A percentile compares a stretch with the other conserved stretches of the same genome.
Evolutionary conservation across 2,888 invertebrate species (phyloP).

Genomic region (Cancer borealis): DNA sequence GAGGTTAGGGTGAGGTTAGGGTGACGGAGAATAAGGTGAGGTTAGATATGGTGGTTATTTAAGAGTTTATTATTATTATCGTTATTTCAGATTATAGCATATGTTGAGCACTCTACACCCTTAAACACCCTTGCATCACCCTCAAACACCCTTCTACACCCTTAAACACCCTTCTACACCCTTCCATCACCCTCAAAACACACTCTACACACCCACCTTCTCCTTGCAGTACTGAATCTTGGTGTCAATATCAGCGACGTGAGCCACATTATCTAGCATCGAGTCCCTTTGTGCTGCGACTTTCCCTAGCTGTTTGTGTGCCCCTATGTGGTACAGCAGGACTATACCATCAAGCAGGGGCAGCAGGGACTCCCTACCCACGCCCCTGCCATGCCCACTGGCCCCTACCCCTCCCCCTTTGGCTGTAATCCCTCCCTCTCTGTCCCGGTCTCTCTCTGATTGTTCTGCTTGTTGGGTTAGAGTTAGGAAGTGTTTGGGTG

Average conservation of each 20-base stretch:
- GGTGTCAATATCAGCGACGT: constrained; percentile 84
- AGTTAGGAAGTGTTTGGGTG: too few relatives aligned
- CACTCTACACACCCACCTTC: constrained; percentile 42
- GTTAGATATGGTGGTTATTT: too few relatives aligned
- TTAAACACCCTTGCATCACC: neutral
- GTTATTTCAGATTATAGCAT: too few relatives aligned
- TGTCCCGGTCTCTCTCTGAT: too few relatives aligned
- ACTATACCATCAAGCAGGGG: constrained; percentile 86
- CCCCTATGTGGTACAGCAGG: constrained; percentile 85
- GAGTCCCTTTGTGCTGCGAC: constrained; percentile 77
- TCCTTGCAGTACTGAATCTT: constrained; percentile 81
- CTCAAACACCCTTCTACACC: neutral
- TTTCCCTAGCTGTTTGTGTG: constrained; percentile 84
- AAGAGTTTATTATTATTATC: too few relatives aligned
- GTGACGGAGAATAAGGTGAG: neutral
- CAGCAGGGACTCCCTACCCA: constrained; percentile 81
- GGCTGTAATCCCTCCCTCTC: neutral
- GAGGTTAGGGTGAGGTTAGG: too few relatives aligned
- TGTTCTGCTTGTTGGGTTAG: too few relatives aligned
- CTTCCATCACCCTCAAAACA: neutral
- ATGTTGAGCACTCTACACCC: neutral
- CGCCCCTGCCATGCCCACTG: neutral
- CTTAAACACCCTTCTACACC: neutral
- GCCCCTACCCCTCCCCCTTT: neutral
- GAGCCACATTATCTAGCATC: constrained; percentile 83